Base-by-base conservation (phyloP, 1,140 invertebrate species). In the Euwallacea similis region DNA sequence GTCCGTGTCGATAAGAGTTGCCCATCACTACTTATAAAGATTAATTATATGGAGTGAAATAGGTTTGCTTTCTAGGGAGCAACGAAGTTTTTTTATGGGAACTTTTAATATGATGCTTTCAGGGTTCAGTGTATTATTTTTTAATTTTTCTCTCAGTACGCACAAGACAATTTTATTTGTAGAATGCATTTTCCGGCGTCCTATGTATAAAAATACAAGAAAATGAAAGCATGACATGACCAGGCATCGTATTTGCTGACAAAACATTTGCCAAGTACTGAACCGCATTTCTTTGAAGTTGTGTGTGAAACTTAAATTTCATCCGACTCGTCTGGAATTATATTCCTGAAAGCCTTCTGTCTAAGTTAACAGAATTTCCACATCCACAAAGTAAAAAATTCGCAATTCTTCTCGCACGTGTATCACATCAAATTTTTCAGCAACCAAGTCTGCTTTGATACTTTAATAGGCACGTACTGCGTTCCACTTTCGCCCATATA, bases 391-490 rank as follows among this genome's bases (percentile, higher is more conserved):
- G 9, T 10, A 10, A 50, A 50, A 11, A 50, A 50, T 50, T 50
- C 9, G 9, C 13, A 11, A 50, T 50, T 50, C 46, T 50, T 50
- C 46, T 50, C 46, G 46, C 13, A 50, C 46, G 9, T 50, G 46
- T 50, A 50, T 50, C 13, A 50, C 13, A 50, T 50, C 46, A 50
- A 50, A 50, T 56, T 56, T 56, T 56, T 56, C 16, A 9, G 8
- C 15, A 56, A 16, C 11, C 8, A 16, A 56, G 16, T 8, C 16
- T 56, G 54, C 54, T 56, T 56, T 56, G 54, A 56, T 56, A 16
- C 16, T 16, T 56, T 56, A 56, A 56, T 16, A 56, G 54, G 16
- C 54, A 56, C 54, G 54, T 56, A 56, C 54, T 7, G 16, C 8
- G 11, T 56, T 56, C 54, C 54, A 8, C 16, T 13, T 56, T 13